Evolutionary conservation across 92 coral and sea anemone species (phyloP).

Genomic region (Umimayanthus chanpuru): DNA sequence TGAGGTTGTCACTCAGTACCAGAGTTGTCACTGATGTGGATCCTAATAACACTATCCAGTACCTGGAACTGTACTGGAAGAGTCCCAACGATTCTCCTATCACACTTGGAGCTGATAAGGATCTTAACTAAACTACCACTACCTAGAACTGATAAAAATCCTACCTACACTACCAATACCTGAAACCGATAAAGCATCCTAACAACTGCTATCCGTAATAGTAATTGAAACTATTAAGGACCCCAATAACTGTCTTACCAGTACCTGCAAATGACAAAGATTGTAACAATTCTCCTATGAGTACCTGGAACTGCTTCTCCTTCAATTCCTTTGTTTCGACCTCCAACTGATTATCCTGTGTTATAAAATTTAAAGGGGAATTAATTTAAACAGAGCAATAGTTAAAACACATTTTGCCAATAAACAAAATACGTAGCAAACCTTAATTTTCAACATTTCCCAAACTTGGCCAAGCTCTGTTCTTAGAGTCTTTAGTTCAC

Average conservation of each 20-base stretch:
- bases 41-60: neutral
- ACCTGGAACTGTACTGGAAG: neutral
- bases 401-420: neutral
- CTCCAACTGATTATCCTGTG: constrained; percentile 53
- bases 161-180: too few species aligned
- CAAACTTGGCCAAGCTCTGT: constrained; percentile 77
- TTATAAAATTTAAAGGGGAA: neutral
- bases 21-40: neutral
- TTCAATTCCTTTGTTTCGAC: constrained; percentile 19
- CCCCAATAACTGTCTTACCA: too few species aligned
- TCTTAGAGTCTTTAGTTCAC: constrained; percentile 62
- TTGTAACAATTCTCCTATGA: neutral
- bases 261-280: too few species aligned
- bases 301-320: constrained; percentile 34
- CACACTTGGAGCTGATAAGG: too few species aligned
- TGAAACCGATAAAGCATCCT: too few species aligned
- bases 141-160: neutral
- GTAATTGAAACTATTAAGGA: neutral
- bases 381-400: neutral
- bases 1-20: neutral
- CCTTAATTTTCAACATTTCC: constrained; percentile 75
- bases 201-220: neutral
- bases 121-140: neutral
- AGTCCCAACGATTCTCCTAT: too few species aligned
- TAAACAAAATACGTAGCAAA: neutral